A percentile compares a stretch with the other conserved stretches of the same genome.
These are phyloP conservation scores for Sceliomorpha sp. DNA, from an alignment of 2,888 invertebrate species.

Conservation along the genomic window DNA sequence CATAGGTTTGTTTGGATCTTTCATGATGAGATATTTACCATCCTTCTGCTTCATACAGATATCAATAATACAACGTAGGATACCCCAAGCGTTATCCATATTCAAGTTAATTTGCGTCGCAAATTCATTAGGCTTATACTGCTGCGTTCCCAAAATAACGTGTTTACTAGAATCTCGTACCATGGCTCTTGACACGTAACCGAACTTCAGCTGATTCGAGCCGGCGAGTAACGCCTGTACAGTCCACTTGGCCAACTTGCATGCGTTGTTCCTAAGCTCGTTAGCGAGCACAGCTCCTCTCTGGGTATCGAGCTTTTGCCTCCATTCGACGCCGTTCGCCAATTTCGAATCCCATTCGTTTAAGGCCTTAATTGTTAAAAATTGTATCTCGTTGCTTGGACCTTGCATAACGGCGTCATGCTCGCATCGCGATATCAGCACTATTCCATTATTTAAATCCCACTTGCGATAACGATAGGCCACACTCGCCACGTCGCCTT, in stretches of 20 bases:
- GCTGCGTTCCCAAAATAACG: conserved; percentile 97
- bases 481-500: conserved; percentile 95
- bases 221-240: conserved; percentile 96
- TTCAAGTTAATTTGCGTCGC: conserved; percentile 99
- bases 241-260: conserved; percentile 99
- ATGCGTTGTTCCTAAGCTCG: conserved; percentile 99
- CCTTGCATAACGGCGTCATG: conserved; percentile 96
- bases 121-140: conserved; percentile 99
- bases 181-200: conserved; percentile 97
- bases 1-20: conserved; percentile 99
- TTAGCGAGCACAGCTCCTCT: conserved; percentile 99
- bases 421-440: conserved; percentile 95
- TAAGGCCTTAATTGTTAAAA: conserved; percentile 96
- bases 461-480: conserved; percentile 98
- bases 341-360: conserved; percentile 99
- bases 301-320: conserved; percentile 98
- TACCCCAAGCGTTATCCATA: conserved; percentile 99
- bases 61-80: conserved; percentile 97
- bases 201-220: conserved; percentile 98
- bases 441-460: conserved; percentile 96
- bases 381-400: conserved; percentile 94
- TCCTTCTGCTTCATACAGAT: conserved; percentile 98
- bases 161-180: conserved; percentile 97
- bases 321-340: conserved; percentile 98
- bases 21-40: conserved; percentile 98